Conservation (phyloP, 1,140 invertebrate species). For the Pseudomyrmex flavicornis region DNA sequence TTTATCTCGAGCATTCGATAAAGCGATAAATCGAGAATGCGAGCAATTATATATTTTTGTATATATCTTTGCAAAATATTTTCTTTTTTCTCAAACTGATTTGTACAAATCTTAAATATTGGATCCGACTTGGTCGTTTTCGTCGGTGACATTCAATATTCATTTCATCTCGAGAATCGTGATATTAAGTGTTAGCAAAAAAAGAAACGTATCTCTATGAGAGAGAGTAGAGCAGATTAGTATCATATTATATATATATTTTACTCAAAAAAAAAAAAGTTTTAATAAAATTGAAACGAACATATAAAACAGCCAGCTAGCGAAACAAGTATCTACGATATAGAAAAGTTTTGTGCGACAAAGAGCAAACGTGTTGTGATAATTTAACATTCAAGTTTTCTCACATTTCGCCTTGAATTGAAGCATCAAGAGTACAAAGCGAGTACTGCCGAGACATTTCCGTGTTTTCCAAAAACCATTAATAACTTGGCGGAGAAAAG, state of each 20-base stretch:
- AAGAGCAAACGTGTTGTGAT: constrained; percentile 5
- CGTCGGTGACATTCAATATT: constrained; percentile 21
- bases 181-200: neutral
- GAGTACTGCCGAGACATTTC: neutral
- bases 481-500: constrained; percentile 23
- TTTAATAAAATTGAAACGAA: too few species aligned
- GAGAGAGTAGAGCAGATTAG: too few species aligned
- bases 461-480: constrained; percentile 24
- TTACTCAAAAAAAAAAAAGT: constrained; percentile 2
- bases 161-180: neutral
- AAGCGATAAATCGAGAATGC: constrained; percentile 44
- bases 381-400: neutral
- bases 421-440: neutral
- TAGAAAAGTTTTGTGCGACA: neutral
- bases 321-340: too few species aligned
- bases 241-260: neutral
- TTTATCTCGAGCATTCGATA: constrained; percentile 67
- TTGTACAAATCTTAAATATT: constrained; percentile 16
- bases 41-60: constrained; percentile 40
- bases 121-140: constrained; percentile 25
- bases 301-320: too few species aligned
- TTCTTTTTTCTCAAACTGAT: constrained; percentile 3
- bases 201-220: neutral
- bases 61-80: constrained; percentile 22
- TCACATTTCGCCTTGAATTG: constrained; percentile 24